phyloP scores from a whole-genome alignment of 2,113 vertebrate genomes.

The Carassius gibelio region DNA sequence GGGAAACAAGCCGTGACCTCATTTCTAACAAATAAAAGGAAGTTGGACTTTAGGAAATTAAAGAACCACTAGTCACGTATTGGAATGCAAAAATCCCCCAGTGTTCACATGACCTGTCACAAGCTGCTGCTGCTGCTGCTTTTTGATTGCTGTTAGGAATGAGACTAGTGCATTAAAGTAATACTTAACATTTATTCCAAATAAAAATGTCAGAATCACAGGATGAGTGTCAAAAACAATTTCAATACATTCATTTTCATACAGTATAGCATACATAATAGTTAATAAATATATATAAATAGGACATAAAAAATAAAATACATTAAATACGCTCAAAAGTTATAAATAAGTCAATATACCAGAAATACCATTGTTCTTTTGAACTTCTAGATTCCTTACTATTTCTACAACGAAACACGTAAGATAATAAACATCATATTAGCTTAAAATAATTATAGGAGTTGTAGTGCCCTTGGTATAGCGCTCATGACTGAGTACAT shows the following conservation, averaged over 20 bases:
- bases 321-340: neutral
- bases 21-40: slow-evolving; percentile 25
- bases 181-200: slow-evolving; percentile 3
- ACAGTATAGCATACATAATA: neutral
- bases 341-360: slow-evolving; percentile 4
- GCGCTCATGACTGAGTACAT: slow-evolving; percentile 23
- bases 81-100: slow-evolving; percentile 13
- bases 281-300: slow-evolving; percentile 43
- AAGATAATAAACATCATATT: neutral
- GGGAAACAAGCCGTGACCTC: neutral
- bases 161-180: too few relatives aligned
- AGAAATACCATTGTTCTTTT: neutral
- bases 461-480: slow-evolving; percentile 15
- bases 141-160: neutral
- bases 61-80: neutral
- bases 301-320: neutral
- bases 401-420: slow-evolving; percentile 31
- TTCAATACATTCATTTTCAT: slow-evolving; percentile 2
- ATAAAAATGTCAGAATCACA: slow-evolving; percentile 23
- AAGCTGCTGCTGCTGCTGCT: neutral
- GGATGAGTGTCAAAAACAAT: neutral
- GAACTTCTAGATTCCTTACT: neutral
- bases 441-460: slow-evolving; percentile 11
- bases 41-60: neutral
- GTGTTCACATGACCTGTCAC: neutral